These are phyloP conservation scores for Garra rufa DNA, from an alignment of 2,113 vertebrate genomes.

Conservation along the genomic window DNA sequence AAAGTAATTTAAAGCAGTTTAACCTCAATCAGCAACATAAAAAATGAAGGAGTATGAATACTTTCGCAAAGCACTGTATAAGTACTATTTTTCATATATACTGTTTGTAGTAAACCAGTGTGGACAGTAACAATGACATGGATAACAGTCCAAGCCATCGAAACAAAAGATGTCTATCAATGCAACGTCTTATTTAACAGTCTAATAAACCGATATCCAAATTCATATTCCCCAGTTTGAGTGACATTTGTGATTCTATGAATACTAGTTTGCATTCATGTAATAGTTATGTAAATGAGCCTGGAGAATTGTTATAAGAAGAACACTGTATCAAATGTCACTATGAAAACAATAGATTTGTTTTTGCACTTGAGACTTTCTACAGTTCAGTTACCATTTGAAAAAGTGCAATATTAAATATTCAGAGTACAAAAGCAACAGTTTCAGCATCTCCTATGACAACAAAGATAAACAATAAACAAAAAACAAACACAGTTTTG, in stretches of 20 bases:
- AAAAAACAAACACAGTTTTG: neutral
- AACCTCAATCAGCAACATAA: too few species aligned
- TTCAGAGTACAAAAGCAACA: neutral
- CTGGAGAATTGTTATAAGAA: neutral
- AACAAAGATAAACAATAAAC: too few species aligned
- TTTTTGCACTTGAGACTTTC: neutral
- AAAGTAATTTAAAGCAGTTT: too few species aligned
- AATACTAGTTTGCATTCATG: neutral
- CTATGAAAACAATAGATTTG: neutral
- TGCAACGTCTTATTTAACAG: neutral
- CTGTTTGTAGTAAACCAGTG: neutral
- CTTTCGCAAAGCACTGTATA: too few species aligned
- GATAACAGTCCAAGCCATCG: neutral
- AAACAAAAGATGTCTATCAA: neutral
- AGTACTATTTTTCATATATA: neutral
- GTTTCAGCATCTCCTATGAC: neutral
- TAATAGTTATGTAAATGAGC: constrained; percentile 2
- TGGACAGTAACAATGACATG: neutral
- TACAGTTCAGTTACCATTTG: neutral
- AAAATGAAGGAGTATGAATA: too few species aligned
- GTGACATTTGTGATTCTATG: neutral
- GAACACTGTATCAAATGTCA: neutral
- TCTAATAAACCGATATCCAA: neutral
- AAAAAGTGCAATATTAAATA: neutral
- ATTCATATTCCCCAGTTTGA: neutral